Base-by-base conservation (phyloP, 2,113 vertebrate genomes). In the Cyanoderma ruficeps region DNA sequence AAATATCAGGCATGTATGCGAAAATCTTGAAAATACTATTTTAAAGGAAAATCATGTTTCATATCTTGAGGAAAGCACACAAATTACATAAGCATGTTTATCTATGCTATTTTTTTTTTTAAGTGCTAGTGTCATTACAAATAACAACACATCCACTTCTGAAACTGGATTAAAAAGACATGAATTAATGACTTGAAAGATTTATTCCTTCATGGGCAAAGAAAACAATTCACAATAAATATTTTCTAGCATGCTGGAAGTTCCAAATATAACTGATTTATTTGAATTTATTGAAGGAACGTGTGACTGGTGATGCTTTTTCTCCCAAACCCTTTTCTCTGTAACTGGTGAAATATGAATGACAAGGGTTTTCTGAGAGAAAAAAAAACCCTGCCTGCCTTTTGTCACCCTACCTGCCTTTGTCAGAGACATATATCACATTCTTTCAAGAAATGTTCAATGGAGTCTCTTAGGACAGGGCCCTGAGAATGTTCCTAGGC, bases 81-180 rank as follows among this genome's bases (percentile, higher is more conserved):
- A 75, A 67, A 81, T 64, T 79, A 49, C 22, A 12, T 55, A 55
- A 70, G 16, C 11, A 3, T 53, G 5, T 17, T 76, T 71, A 77
- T 21, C 23, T 61, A 15, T 19, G 19, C 37, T n/a, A 35, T 87
- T 87, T 93, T 60, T 60, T 86, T 60, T 86, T 78, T 75, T 52
- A 93, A 77, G 24, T 88, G 59, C 22, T 68, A 82, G 59, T 39
- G 20, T 88, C 63, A 94, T 96, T 77, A 86, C 28, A 49, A 80
- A 93, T 74, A 76, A 56, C 19, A 94, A 83, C 47, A 55, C 37
- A 19, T 96, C 97, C 83, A 61, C 96, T 94, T 96, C 82, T 94
- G 84, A 97, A 96, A 91, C 15, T 23, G 72, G 50, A 61, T 47
- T 76, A 42, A 90, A 72, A 85, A 85, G 2, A 2, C 95, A 86